phyloP scores from a whole-genome alignment of 2,888 invertebrate species.

The Leucoma salicis region DNA sequence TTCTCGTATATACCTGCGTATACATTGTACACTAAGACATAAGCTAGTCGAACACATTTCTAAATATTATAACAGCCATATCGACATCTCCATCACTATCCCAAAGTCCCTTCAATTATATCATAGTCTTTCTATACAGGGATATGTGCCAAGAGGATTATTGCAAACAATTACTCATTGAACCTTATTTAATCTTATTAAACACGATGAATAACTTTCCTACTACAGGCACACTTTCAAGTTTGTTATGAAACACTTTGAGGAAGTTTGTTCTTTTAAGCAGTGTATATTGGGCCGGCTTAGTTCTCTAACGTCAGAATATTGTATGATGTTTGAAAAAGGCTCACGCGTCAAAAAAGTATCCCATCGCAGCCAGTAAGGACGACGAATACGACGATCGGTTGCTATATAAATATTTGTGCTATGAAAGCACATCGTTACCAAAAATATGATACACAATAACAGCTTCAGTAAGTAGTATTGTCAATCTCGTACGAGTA shows the following conservation, averaged over 20 bases:
- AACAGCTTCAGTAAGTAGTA: no score
- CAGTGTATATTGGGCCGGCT: conserved; percentile 7
- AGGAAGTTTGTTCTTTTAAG: conserved; percentile 16
- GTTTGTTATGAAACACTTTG: conserved; percentile 11
- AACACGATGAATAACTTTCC: not conserved
- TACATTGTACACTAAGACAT: no score
- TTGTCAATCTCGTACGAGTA: no score
- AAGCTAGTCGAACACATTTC: no score
- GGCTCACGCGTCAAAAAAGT: no score
- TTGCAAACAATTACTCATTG: conserved; percentile 4
- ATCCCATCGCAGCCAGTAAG: conserved; percentile 62
- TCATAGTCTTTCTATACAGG: conserved; percentile 3
- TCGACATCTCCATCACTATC: not conserved
- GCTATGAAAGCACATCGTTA: conserved; percentile 44
- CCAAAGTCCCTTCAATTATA: conserved; percentile 3
- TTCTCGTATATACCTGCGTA: no score
- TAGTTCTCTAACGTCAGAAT: conserved; percentile 33
- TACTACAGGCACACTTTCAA: conserved; percentile 5
- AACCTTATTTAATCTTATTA: conserved; percentile 9
- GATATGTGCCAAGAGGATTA: conserved; percentile 2
- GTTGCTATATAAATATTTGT: conserved; percentile 69
- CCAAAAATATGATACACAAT: no score
- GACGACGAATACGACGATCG: conserved; percentile 58
- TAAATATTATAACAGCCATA: no score
- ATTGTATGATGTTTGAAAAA: conserved; percentile 54